These are phyloP conservation scores for Neopelma chrysocephalum DNA, from an alignment of 2,797 vertebrate genomes.

Conservation along the genomic window DNA sequence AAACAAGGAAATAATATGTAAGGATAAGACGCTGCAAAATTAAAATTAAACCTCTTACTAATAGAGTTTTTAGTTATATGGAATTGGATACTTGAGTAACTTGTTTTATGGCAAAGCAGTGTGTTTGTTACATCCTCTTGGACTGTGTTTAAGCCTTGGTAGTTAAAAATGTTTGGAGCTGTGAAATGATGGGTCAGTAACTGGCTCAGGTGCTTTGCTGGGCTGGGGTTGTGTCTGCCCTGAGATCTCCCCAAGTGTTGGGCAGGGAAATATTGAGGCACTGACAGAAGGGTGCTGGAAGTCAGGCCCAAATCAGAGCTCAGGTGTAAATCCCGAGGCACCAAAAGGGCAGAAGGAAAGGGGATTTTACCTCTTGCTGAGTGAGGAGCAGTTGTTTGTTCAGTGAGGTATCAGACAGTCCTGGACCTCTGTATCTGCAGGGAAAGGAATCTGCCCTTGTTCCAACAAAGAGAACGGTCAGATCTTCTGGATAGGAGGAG, in stretches of 20 bases:
- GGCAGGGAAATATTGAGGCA: fast-evolving
- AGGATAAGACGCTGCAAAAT: background rate
- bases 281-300: background rate
- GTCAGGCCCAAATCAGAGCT: background rate
- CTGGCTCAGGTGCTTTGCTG: background rate
- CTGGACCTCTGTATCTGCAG: background rate
- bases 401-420: background rate
- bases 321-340: background rate
- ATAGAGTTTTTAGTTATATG: background rate
- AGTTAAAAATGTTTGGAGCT: background rate
- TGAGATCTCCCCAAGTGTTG: background rate
- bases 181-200: background rate
- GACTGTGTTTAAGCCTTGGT: background rate
- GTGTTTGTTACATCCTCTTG: background rate
- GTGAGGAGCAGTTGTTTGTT: background rate
- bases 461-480: background rate
- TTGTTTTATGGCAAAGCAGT: background rate
- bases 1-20: background rate
- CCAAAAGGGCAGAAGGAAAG: background rate
- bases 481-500: background rate
- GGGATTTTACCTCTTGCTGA: background rate
- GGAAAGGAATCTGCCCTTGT: background rate
- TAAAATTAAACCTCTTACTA: background rate
- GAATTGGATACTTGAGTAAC: background rate
- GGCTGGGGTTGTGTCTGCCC: background rate